A percentile compares a stretch with the other conserved stretches of the same genome.
Evolutionary conservation across 2,797 vertebrate genomes (phyloP).

Genomic region (Myotis daubentonii): DNA sequence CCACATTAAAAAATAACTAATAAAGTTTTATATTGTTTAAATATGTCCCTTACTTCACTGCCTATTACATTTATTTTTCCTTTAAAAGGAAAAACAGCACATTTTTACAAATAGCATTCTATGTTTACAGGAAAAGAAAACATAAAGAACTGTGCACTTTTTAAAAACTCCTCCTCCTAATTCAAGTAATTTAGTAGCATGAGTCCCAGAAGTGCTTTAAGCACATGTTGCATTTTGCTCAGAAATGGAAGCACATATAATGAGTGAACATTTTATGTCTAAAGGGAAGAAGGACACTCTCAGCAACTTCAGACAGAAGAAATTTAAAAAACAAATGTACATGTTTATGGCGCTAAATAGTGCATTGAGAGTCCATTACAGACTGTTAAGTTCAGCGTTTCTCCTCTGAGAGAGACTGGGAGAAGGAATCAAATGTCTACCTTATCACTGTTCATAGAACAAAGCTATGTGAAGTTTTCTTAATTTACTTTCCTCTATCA

Average conservation of each 20-base stretch:
- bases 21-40: not conserved
- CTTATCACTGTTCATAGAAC: not conserved
- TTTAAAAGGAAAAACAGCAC: not conserved
- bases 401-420: not conserved
- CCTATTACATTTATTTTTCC: not conserved
- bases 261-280: not conserved
- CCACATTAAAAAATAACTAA: not conserved
- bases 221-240: not conserved
- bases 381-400: not conserved
- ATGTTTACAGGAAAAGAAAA: not conserved
- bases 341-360: not conserved
- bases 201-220: not conserved
- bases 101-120: not conserved
- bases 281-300: not conserved
- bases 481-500: not conserved
- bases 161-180: not conserved
- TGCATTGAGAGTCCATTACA: not conserved
- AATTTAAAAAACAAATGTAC: not conserved
- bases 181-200: not conserved
- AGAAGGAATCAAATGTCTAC: not conserved
- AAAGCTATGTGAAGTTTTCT: not conserved
- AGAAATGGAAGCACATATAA: constrained; percentile 19
- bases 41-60: not conserved
- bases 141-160: not conserved
- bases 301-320: constrained; percentile 38